These are phyloP conservation scores for Panzeria rudis DNA, from an alignment of 2,888 invertebrate genomes.

Conservation along the genomic window DNA sequence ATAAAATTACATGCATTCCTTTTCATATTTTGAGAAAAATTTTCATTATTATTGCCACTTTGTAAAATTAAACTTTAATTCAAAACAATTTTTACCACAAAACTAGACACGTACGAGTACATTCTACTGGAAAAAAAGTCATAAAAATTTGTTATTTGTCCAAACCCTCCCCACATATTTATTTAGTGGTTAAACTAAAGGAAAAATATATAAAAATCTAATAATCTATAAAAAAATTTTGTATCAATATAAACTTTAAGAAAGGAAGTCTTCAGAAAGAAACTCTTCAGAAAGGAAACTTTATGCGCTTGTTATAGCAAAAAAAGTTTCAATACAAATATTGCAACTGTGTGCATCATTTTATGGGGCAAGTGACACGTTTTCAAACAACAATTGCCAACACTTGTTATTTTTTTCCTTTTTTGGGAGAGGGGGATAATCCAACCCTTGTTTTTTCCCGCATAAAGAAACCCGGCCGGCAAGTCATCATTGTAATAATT, in stretches of 20 bases:
- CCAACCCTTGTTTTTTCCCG: slow-evolving; percentile 67
- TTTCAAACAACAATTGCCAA: slow-evolving; percentile 70
- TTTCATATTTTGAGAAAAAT: slow-evolving; percentile 10
- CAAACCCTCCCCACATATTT: slow-evolving; percentile 29
- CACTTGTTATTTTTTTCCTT: slow-evolving; percentile 62
- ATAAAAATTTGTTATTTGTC: slow-evolving; percentile 56
- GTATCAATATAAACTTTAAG: slow-evolving; percentile 46
- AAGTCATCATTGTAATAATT: slow-evolving; percentile 76
- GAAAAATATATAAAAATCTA: slow-evolving; percentile 61
- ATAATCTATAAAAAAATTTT: slow-evolving; percentile 71
- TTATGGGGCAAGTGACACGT: slow-evolving; percentile 50
- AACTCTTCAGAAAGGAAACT: neutral
- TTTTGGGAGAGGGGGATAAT: slow-evolving; percentile 2
- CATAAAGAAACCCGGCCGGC: neutral
- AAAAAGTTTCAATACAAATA: slow-evolving; percentile 17
- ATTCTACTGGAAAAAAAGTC: neutral
- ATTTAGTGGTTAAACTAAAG: slow-evolving; percentile 47
- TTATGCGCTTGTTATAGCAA: neutral
- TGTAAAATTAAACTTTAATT: slow-evolving; percentile 71
- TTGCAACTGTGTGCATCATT: slow-evolving; percentile 68
- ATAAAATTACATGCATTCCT: neutral
- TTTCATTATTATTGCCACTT: slow-evolving; percentile 70
- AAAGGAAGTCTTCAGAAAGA: no score
- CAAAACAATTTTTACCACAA: slow-evolving; percentile 65
- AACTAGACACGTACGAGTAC: slow-evolving; percentile 25